Conservation (phyloP, 1,140 invertebrate genomes). For the Diuraphis noxia region DNA sequence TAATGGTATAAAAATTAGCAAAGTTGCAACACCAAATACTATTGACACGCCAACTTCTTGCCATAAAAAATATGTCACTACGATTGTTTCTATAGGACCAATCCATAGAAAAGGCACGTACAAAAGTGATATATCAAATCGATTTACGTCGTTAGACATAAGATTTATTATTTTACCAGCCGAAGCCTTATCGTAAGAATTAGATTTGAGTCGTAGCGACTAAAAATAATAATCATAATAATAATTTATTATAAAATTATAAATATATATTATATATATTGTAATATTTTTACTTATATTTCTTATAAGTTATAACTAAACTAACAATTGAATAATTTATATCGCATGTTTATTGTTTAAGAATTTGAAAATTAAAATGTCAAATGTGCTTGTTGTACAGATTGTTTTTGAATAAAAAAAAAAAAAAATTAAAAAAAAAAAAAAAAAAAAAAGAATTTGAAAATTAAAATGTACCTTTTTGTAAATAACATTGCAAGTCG, state of each 20-base stretch:
- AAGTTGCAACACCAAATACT: constrained; percentile 75
- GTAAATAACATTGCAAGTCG: constrained; percentile 10
- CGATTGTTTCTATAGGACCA: constrained; percentile 77
- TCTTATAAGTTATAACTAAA: not conserved
- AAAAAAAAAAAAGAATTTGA: too few species aligned
- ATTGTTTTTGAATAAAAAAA: too few species aligned
- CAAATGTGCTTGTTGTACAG: too few species aligned
- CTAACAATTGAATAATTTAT: not conserved
- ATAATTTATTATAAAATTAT: not conserved
- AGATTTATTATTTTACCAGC: constrained; percentile 89
- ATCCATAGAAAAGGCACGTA: constrained; percentile 79
- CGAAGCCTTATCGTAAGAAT: constrained; percentile 61
- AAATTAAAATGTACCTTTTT: not conserved
- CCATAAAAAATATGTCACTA: constrained; percentile 78
- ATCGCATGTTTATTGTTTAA: too few species aligned
- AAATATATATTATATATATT: not conserved
- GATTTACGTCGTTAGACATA: constrained; percentile 84
- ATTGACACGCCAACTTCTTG: constrained; percentile 72
- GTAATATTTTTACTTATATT: not conserved
- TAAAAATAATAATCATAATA: not conserved
- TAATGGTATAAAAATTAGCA: constrained; percentile 81
- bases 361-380: not conserved
- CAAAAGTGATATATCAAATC: constrained; percentile 71
- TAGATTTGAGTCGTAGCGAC: not conserved
- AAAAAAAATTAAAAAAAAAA: too few species aligned